Evolutionary conservation across 1,140 invertebrate species (phyloP).

Genomic region (Drosophila baimaii): DNA sequence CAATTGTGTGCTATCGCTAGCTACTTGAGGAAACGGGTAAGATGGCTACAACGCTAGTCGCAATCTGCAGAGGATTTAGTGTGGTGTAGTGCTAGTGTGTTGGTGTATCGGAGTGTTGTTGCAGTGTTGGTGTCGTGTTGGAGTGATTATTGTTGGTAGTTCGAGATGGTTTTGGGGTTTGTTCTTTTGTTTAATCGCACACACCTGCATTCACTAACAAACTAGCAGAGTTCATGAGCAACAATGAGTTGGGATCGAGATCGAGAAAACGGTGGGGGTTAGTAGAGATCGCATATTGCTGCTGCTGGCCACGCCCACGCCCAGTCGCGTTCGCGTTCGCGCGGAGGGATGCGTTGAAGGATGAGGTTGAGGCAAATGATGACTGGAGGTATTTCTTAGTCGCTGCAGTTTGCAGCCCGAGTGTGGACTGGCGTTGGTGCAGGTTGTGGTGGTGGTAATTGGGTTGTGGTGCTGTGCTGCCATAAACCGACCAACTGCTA

Average conservation of each 20-base stretch:
- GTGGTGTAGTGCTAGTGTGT: constrained; percentile 25
- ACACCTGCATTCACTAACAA: constrained; percentile 84
- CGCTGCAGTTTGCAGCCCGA: constrained; percentile 82
- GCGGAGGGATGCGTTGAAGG: constrained; percentile 64
- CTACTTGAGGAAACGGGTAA: constrained; percentile 26
- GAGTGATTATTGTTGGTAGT: constrained; percentile 30
- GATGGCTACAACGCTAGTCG: constrained; percentile 44
- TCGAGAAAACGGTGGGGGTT: constrained; percentile 83
- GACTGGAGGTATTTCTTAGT: constrained; percentile 84
- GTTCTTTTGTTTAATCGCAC: constrained; percentile 64
- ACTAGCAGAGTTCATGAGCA: constrained; percentile 84
- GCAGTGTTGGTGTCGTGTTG: too few relatives aligned
- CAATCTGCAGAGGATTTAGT: constrained; percentile 21
- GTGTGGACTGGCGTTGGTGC: constrained; percentile 76
- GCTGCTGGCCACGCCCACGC: constrained; percentile 74
- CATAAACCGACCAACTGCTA: constrained; percentile 70
- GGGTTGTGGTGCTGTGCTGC: constrained; percentile 50
- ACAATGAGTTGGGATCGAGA: constrained; percentile 84
- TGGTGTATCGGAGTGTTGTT: constrained; percentile 9
- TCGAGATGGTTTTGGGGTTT: constrained; percentile 26
- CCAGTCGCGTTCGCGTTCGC: constrained; percentile 68
- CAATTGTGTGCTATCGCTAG: constrained; percentile 46
- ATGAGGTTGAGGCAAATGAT: constrained; percentile 82
- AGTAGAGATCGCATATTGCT: constrained; percentile 82
- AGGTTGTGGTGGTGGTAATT: constrained; percentile 57